Conservation (phyloP, 2,888 invertebrate genomes). For the Drosophila paracracens region DNA sequence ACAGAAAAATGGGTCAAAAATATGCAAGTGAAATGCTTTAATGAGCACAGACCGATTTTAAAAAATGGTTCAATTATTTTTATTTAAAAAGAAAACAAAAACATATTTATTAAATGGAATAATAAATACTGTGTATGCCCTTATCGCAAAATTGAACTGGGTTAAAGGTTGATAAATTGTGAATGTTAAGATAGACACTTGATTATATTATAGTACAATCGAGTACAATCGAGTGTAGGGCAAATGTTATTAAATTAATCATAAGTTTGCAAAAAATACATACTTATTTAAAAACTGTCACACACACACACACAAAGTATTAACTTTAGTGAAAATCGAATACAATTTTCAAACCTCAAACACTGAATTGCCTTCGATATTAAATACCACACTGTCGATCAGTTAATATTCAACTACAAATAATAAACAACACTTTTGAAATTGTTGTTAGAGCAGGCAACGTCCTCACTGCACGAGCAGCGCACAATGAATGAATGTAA, state of each 20-base stretch:
- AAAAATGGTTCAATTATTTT: constrained; percentile 11
- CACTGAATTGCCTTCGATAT: constrained; percentile 13
- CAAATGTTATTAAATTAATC: constrained; percentile 12
- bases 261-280: constrained; percentile 2
- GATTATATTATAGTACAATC: constrained; percentile 14
- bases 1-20: constrained; percentile 67
- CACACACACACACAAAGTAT: constrained; percentile 11
- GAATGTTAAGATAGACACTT: constrained; percentile 41
- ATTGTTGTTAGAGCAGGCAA: constrained; percentile 30
- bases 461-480: constrained; percentile 71
- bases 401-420: not conserved
- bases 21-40: constrained; percentile 55
- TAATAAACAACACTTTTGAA: constrained; percentile 15
- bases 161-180: constrained; percentile 82
- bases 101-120: constrained; percentile 6
- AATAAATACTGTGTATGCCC: constrained; percentile 25
- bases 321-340: constrained; percentile 5
- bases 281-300: constrained; percentile 1
- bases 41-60: constrained; percentile 28
- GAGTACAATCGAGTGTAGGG: not conserved
- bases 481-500: constrained; percentile 57
- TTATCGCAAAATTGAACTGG: constrained; percentile 69
- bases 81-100: not conserved
- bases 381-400: not conserved
- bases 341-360: not conserved